Evolutionary conservation across 2,797 vertebrate genomes (phyloP).

Genomic region (Epinephelus awoara): DNA sequence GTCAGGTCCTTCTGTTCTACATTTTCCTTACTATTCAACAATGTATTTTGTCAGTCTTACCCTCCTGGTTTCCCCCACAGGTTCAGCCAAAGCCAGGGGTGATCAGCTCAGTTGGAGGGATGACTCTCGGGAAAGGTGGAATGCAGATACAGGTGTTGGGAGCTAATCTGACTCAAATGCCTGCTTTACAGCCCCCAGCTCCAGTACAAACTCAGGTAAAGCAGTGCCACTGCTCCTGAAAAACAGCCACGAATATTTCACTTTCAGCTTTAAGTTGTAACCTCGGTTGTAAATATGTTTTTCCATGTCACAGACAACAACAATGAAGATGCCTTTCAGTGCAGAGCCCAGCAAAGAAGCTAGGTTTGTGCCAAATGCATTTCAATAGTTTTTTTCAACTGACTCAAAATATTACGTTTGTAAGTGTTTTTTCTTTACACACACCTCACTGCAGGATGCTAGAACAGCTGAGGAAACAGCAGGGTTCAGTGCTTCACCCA

Average conservation of each 20-base stretch:
- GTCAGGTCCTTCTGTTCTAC: neutral
- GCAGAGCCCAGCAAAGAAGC: conserved; percentile 96
- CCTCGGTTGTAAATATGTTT: conserved; percentile 17
- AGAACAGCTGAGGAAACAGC: conserved; percentile 95
- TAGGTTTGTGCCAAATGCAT: conserved; percentile 82
- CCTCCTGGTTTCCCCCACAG: neutral
- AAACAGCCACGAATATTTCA: neutral
- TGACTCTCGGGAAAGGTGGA: conserved; percentile 83
- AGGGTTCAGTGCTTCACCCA: conserved; percentile 93
- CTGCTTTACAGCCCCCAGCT: conserved; percentile 78
- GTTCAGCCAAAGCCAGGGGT: conserved; percentile 88
- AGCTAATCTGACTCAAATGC: conserved; percentile 79
- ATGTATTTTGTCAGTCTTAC: neutral
- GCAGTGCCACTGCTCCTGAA: neutral
- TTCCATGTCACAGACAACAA: conserved; percentile 78
- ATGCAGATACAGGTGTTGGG: conserved; percentile 87
- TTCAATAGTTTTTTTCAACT: neutral
- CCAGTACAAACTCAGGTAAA: conserved; percentile 84
- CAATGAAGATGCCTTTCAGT: conserved; percentile 89
- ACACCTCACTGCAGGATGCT: conserved; percentile 86
- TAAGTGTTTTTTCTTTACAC: conserved; percentile 4
- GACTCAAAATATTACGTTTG: neutral
- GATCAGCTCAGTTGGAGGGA: conserved; percentile 85
- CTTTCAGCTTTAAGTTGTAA: conserved; percentile 17
- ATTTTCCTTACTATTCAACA: neutral